A percentile compares a stretch with the other conserved stretches of the same genome.
Evolutionary conservation across 2,888 invertebrate species (phyloP).

Genomic region (Yponomeuta plumbellus): DNA sequence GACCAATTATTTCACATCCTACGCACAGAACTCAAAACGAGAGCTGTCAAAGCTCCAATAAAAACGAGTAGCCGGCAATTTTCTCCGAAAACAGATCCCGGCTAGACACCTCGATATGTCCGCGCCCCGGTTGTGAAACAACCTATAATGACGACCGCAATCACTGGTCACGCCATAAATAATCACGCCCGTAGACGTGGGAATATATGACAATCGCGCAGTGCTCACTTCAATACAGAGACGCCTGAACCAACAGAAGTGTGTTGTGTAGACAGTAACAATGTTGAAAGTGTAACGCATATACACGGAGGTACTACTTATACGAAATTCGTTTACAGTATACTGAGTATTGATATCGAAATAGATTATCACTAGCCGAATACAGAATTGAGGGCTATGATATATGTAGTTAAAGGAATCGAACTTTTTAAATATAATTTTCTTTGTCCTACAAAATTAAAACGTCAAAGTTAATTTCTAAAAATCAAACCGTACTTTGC

Average conservation of each 20-base stretch:
- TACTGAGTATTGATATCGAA: too few species aligned
- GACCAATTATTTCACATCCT: neutral
- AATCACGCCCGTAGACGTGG: conserved; percentile 25
- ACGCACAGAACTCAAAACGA: neutral
- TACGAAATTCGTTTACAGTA: neutral
- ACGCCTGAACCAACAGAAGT: neutral
- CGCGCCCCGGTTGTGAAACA: conserved; percentile 8
- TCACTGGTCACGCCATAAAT: conserved; percentile 26
- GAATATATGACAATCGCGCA: conserved; percentile 20
- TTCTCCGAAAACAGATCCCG: conserved; percentile 8
- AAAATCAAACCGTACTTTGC: too few species aligned
- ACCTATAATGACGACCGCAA: conserved; percentile 17
- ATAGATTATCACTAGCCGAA: too few species aligned
- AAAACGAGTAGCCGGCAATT: neutral
- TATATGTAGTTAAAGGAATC: too few species aligned
- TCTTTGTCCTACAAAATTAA: neutral
- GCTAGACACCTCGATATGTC: conserved; percentile 3
- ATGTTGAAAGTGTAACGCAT: neutral
- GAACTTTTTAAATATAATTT: too few species aligned
- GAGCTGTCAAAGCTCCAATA: neutral
- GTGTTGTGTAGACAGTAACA: neutral
- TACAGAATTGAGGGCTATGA: too few species aligned
- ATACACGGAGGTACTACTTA: neutral
- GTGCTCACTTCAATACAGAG: conserved; percentile 15
- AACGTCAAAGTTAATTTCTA: too few species aligned